Evolutionary conservation across 1,140 invertebrate genomes (phyloP).

Genomic region (Rhizoglyphus robini): DNA sequence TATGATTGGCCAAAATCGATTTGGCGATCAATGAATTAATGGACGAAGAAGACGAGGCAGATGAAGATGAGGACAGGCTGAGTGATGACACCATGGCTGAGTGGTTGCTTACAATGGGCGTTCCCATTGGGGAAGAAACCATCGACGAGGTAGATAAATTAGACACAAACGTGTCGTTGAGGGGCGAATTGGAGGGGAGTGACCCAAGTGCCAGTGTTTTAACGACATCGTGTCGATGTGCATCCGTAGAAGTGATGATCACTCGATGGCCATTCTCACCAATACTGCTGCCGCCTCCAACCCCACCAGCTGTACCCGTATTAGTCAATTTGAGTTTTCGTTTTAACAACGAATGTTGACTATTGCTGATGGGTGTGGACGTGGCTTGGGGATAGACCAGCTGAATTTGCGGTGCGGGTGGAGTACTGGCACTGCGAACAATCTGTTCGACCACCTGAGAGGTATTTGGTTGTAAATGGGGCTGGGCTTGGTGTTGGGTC

Average conservation of each 20-base stretch:
- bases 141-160: neutral
- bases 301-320: too few species aligned
- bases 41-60: neutral
- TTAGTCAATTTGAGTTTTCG: neutral
- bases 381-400: neutral
- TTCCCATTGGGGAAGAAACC: neutral
- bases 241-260: neutral
- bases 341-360: neutral
- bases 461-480: too few species aligned
- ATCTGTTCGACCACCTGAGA: too few species aligned
- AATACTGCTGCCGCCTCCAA: too few species aligned
- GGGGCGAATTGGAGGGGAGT: neutral
- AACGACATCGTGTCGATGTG: neutral
- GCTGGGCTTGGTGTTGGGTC: too few species aligned
- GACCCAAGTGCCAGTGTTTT: neutral
- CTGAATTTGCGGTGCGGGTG: neutral
- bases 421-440: neutral
- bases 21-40: neutral
- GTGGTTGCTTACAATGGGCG: neutral
- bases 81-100: neutral
- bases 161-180: neutral
- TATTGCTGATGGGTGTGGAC: neutral
- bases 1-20: neutral
- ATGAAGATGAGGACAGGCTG: neutral
- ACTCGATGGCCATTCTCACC: too few species aligned